Evolutionary conservation across 2,797 vertebrate species (phyloP).

Genomic region (Cryptoblepharus egeriae): DNA sequence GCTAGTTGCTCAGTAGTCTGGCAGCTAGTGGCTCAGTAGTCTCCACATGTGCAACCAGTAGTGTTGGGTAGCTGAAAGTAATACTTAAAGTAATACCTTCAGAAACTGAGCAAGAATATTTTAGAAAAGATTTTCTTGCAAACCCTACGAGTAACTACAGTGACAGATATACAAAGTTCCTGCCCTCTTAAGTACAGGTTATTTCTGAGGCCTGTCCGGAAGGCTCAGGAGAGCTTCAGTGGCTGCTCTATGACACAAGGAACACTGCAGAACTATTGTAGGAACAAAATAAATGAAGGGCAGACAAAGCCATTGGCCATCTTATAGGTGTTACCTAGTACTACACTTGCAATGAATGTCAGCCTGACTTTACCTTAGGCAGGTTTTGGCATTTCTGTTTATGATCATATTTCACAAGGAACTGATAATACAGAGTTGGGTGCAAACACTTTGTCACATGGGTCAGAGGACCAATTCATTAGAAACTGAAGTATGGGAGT

Average conservation of each 20-base stretch:
- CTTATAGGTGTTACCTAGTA: conserved; percentile 15
- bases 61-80: too few relatives aligned
- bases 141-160: conserved; percentile 15
- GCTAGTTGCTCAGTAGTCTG: too few relatives aligned
- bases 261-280: neutral
- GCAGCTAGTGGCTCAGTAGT: too few relatives aligned
- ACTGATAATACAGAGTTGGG: conserved; percentile 43
- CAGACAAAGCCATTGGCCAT: conserved; percentile 9
- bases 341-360: conserved; percentile 23
- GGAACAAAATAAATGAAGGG: conserved; percentile 13
- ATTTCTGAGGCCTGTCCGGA: conserved; percentile 10
- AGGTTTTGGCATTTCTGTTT: conserved; percentile 65
- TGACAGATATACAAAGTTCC: neutral
- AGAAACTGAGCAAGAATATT: conserved; percentile 2
- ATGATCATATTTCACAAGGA: conserved; percentile 49
- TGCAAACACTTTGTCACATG: conserved; percentile 46
- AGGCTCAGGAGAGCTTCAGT: neutral
- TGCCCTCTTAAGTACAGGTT: neutral
- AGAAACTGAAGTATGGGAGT: conserved; percentile 32
- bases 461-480: conserved; percentile 37
- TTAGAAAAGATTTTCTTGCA: neutral
- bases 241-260: neutral
- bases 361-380: conserved; percentile 34
- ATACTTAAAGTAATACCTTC: neutral
- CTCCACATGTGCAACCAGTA: too few relatives aligned